These are phyloP conservation scores for Chymomyza costata DNA, from an alignment of 1,140 invertebrate genomes.

Conservation along the genomic window DNA sequence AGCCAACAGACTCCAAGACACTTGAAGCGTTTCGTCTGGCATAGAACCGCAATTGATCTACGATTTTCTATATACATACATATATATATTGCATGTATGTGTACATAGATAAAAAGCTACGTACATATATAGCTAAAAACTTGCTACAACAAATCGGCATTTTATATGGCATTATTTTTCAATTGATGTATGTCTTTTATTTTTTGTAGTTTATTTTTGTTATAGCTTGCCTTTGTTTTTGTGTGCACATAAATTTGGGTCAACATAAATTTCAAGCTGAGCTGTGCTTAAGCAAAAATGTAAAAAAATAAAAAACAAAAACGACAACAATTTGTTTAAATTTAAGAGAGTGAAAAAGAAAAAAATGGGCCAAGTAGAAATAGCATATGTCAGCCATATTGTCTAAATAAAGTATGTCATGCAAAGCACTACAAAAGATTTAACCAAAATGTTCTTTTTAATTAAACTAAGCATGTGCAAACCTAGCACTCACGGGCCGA, in stretches of 20 bases:
- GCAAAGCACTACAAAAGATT: too few relatives aligned
- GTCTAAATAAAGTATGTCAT: conserved; percentile 33
- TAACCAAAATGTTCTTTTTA: too few relatives aligned
- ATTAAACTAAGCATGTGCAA: too few relatives aligned
- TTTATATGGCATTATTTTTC: conserved; percentile 29
- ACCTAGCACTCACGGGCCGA: too few relatives aligned
- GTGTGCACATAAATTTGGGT: conserved; percentile 51
- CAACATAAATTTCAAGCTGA: conserved; percentile 63
- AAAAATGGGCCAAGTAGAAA: background rate
- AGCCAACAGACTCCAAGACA: too few relatives aligned
- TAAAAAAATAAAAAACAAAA: conserved; percentile 4
- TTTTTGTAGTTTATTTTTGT: conserved; percentile 1
- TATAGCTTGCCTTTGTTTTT: conserved; percentile 16
- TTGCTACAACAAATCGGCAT: conserved; percentile 14
- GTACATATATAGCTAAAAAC: conserved; percentile 11
- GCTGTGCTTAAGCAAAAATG: conserved; percentile 39
- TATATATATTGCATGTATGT: background rate
- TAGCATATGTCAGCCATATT: conserved; percentile 21
- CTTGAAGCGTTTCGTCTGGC: too few relatives aligned
- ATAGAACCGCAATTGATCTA: too few relatives aligned
- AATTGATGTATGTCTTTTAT: conserved; percentile 36
- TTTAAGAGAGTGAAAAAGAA: conserved; percentile 4
- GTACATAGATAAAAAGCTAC: background rate
- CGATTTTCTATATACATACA: too few relatives aligned
- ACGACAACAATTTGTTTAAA: too few relatives aligned